Evolutionary conservation across 2,113 vertebrate genomes (phyloP), one percentile per base, ranked within the genome.

Genomic region (Anolis sagrei): DNA sequence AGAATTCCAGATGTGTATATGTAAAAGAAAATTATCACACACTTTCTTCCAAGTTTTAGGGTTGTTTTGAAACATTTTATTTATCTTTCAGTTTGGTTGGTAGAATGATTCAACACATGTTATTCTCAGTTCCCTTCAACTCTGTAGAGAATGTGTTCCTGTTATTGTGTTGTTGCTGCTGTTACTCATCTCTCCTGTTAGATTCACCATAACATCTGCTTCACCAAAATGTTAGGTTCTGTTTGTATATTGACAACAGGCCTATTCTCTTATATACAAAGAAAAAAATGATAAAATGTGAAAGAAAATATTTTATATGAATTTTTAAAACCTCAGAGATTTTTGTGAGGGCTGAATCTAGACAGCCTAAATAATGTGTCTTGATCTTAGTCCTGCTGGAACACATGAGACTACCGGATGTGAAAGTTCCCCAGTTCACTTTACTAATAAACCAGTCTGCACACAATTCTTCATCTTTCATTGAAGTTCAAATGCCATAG

Each of bases 1-100:
- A 73, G 84, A 34, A 87, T 87, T 83, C 69, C 13, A 39, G 10
- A 21, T 76, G 1, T 75, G 69, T 85, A 2, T 85, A 2, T 3
- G n/a, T 34, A 8, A 69, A 11, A 69, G 64, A 8, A 64, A 64
- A 75, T 62, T 16, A 16, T 72, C 69, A 61, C 32, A 19, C 61
- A 61, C 58, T 76, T 76, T 74, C 25, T 14, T 74, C 49, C 51
- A 61, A 10, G 27, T 48, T 75, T 23, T 10, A 6, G 54, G 10
- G 70, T 9, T 44, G 7, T 7, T 75, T 83, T 34, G 36, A 62
- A 75, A 62, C 29, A 74, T n/a, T 44, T 44, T 62, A 25, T 29
- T 61, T 13, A 32, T 62, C 14, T 74, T 83, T 61, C 70, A 83
- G 70, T 23, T 74, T 23, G 34, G 2, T 21, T 51, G n/a, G 16